Conservation (phyloP, 2,113 vertebrate species). For the Engystomops pustulosus region DNA sequence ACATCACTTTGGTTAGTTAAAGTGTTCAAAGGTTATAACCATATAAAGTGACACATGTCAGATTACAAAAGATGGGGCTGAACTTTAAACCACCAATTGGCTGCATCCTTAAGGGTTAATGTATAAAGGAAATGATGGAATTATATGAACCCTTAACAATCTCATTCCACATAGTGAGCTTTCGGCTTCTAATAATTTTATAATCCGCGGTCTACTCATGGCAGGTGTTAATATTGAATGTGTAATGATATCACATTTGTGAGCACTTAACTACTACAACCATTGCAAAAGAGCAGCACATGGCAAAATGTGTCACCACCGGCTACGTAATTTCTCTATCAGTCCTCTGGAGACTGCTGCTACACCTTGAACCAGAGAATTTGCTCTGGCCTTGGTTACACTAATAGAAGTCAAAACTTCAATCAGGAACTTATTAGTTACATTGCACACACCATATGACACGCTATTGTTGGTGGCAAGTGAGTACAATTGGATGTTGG, state of each 20-base stretch:
- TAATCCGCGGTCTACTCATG: not conserved
- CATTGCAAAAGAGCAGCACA: constrained; percentile 65
- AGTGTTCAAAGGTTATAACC: too few species aligned
- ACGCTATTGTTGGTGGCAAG: constrained; percentile 68
- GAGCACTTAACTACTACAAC: not conserved
- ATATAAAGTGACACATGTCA: too few species aligned
- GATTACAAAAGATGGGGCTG: too few species aligned
- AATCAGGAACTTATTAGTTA: constrained; percentile 73
- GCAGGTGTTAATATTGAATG: not conserved
- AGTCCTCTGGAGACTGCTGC: constrained; percentile 63
- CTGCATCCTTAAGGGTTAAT: too few species aligned
- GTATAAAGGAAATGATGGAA: too few species aligned
- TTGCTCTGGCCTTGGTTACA: constrained; percentile 68
- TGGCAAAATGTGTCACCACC: constrained; percentile 59
- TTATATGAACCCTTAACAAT: too few species aligned
- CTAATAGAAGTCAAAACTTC: constrained; percentile 76
- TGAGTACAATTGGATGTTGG: constrained; percentile 64
- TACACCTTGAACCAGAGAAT: constrained; percentile 69
- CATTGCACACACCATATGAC: constrained; percentile 63
- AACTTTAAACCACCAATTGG: too few species aligned
- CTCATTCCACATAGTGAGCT: too few species aligned
- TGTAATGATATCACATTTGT: not conserved
- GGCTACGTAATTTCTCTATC: constrained; percentile 64
- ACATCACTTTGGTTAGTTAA: too few species aligned
- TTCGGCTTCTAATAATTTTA: too few species aligned